phyloP scores from a whole-genome alignment of 2,888 invertebrate species.

The Macrosoma leucophasiata region DNA sequence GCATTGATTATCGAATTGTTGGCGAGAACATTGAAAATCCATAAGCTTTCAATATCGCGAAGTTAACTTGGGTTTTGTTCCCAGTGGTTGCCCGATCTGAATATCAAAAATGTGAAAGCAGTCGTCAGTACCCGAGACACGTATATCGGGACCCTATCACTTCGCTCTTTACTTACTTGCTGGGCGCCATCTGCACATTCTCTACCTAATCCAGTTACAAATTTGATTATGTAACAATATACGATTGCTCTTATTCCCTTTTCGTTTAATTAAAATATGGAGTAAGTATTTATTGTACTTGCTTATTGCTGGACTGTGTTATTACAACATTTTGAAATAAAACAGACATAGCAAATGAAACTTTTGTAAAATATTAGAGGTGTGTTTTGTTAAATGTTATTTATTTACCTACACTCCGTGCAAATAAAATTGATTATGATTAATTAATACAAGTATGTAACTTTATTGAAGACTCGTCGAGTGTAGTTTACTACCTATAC shows the following conservation, averaged over 20 bases:
- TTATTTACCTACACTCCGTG: no score
- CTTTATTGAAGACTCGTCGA: no score
- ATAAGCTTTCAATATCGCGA: constrained; percentile 73
- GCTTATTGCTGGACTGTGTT: no score
- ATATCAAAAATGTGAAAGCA: constrained; percentile 72
- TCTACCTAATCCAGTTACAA: constrained; percentile 66
- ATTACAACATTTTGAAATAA: no score
- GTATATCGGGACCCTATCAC: constrained; percentile 74
- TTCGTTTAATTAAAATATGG: constrained; percentile 13
- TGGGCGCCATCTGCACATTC: constrained; percentile 70
- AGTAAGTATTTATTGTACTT: no score
- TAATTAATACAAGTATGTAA: no score
- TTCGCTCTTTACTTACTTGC: constrained; percentile 72
- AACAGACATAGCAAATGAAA: no score
- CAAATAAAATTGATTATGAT: no score
- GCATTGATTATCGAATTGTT: constrained; percentile 54
- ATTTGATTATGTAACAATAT: constrained; percentile 67
- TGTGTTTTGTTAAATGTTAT: no score
- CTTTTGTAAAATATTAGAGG: no score
- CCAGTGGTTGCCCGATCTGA: constrained; percentile 68
- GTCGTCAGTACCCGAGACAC: constrained; percentile 70
- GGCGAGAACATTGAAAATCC: constrained; percentile 66
- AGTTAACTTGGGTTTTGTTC: constrained; percentile 73
- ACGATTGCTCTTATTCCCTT: constrained; percentile 35
- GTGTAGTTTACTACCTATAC: no score